A percentile compares a stretch with the other conserved stretches of the same genome.
These are phyloP conservation scores for Excalfactoria chinensis DNA, from an alignment of 2,113 vertebrate species.

Conservation along the genomic window DNA sequence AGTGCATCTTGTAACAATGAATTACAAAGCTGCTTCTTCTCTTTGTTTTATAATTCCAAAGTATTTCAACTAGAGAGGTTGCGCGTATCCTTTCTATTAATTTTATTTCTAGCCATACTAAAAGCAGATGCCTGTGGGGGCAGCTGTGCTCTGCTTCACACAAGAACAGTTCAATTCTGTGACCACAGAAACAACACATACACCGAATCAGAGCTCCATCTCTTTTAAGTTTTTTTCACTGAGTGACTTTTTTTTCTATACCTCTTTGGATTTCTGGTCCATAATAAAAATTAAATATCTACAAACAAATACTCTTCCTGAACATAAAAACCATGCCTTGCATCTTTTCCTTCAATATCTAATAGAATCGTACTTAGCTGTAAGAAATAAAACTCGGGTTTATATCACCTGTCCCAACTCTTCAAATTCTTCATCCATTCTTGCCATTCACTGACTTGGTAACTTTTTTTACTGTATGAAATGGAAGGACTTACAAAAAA, in stretches of 20 bases:
- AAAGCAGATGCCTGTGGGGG: not conserved
- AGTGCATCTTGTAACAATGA: not conserved
- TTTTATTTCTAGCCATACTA: not conserved
- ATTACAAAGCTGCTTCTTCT: not conserved
- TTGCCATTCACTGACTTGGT: not conserved
- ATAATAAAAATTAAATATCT: not conserved
- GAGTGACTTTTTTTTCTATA: not conserved
- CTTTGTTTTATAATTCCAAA: not conserved
- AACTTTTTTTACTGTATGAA: not conserved
- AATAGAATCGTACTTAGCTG: not conserved
- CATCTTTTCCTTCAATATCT: not conserved
- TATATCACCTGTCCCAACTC: not conserved
- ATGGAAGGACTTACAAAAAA: not conserved
- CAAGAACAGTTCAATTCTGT: not conserved
- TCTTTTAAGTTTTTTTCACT: not conserved
- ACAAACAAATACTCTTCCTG: not conserved
- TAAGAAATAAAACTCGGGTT: not conserved
- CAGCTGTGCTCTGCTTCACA: not conserved
- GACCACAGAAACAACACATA: not conserved
- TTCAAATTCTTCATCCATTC: not conserved
- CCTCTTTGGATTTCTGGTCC: not conserved
- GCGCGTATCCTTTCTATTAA: not conserved
- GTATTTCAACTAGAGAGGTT: not conserved
- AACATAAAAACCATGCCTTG: not conserved
- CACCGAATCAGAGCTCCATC: not conserved